These are phyloP conservation scores for Regulus satrapa DNA, from an alignment of 2,113 vertebrate genomes.

Conservation along the genomic window DNA sequence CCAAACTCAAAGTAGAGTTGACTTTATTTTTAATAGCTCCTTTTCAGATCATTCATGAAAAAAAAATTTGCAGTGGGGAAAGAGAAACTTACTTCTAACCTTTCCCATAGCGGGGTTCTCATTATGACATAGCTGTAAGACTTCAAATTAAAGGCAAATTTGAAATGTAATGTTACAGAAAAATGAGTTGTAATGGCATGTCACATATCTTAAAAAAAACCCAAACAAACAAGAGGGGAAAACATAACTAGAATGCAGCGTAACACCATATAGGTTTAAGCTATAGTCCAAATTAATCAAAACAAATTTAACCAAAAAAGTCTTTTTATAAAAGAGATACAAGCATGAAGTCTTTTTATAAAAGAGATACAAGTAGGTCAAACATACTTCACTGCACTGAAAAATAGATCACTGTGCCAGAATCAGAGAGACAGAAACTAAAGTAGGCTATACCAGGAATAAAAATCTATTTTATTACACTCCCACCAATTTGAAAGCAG, in stretches of 20 bases:
- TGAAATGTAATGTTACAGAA: neutral
- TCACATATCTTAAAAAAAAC: neutral
- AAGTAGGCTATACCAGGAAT: neutral
- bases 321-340: neutral
- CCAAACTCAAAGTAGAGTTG: neutral
- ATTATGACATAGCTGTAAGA: neutral
- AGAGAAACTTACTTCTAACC: neutral
- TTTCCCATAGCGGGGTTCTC: neutral
- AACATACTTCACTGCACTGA: neutral
- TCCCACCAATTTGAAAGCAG: neutral
- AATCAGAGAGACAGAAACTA: neutral
- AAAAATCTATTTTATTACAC: neutral
- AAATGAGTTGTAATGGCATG: neutral
- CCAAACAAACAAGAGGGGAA: neutral
- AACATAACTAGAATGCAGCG: neutral
- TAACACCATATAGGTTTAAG: neutral
- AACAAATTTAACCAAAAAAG: neutral
- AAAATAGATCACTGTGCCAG: neutral
- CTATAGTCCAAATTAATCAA: too few species aligned
- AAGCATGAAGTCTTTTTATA: neutral
- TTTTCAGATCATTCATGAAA: neutral
- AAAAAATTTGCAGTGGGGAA: rapidly evolving
- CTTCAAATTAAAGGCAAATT: neutral
- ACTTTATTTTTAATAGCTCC: neutral
- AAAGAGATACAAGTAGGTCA: neutral